Base-by-base conservation (phyloP, 1,140 invertebrate species). In the Dendroctonus valens region DNA sequence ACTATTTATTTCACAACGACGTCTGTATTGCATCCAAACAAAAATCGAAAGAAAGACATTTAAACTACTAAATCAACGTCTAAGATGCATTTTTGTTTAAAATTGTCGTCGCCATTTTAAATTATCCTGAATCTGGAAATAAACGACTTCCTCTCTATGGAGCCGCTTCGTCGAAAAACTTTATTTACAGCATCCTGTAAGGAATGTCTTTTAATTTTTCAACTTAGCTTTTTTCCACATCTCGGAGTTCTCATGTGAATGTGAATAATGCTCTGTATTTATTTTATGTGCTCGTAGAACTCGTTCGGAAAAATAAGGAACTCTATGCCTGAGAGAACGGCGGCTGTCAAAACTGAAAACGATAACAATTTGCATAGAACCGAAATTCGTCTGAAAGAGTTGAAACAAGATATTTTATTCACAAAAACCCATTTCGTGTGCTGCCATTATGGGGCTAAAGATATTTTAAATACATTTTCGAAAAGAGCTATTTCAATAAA, bases 151-250 rank as follows among this genome's bases (percentile, higher is more conserved):
- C 73, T 67, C 51, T 71, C 67, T 67, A 70, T 69, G 73, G 71
- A 73, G 73, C 65, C 70, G 55, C 59, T 57, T 41, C 68, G 73
- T 68, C 68, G 69, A 70, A 59, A 71, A 74, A 74, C 73, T 73
- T 74, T 74, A 74, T 74, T 74, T 74, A 74, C 73, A 68, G 70
- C 70, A 70, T 73, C 66, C 63, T 61, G 61, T 61, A 63, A 67
- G 65, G 62, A 71, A 71, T 71, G 69, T 67, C 71, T 66, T 66
- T 72, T 65, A 64, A 69, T 69, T 63, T 71, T 69, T 69, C 62
- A 69, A 59, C 55, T 48, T 38, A 59, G 57, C 41, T 46, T 65
- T 59, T 51, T 62, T 12, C 58, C 11, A 69, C 39, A 55, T 65
- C 40, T 49, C 55, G 50, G 46, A 42, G 38, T 59, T 65, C 67